Percentiles rank a stretch among this genome's conserved stretches.
phyloP scores from a whole-genome alignment of 2,113 vertebrate genomes.

The Amphiprion percula region DNA sequence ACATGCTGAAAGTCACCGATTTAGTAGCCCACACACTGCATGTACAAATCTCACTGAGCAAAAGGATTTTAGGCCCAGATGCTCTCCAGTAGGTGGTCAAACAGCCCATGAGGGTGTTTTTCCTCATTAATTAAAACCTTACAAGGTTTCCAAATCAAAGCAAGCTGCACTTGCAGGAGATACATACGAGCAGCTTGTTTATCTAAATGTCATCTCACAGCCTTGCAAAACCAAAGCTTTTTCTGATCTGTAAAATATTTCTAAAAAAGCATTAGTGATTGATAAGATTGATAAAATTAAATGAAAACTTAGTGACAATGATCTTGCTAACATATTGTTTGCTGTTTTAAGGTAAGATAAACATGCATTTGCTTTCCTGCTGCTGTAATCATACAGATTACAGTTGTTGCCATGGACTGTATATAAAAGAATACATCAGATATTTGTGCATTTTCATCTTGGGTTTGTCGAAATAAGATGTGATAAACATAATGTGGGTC shows the following conservation, averaged over 20 bases:
- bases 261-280: not conserved
- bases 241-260: not conserved
- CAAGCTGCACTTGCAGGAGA: conserved; percentile 7
- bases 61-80: conserved; percentile 10
- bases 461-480: too few species aligned
- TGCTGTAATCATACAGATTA: not conserved
- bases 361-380: not conserved
- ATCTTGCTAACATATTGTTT: not conserved
- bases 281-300: not conserved
- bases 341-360: not conserved
- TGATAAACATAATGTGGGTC: too few species aligned
- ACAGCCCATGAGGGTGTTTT: conserved; percentile 7
- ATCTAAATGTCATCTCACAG: not conserved
- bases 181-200: not conserved
- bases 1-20: not conserved
- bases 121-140: conserved; percentile 30
- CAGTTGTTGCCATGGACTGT: too few species aligned
- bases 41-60: not conserved
- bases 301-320: not conserved
- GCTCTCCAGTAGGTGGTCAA: conserved; percentile 12
- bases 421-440: too few species aligned
- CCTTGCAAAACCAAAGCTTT: not conserved
- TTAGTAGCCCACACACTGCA: not conserved
- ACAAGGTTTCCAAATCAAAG: conserved; percentile 4
- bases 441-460: too few species aligned